phyloP scores from a whole-genome alignment of 2,797 vertebrate genomes.

The Gambusia yucatana region DNA sequence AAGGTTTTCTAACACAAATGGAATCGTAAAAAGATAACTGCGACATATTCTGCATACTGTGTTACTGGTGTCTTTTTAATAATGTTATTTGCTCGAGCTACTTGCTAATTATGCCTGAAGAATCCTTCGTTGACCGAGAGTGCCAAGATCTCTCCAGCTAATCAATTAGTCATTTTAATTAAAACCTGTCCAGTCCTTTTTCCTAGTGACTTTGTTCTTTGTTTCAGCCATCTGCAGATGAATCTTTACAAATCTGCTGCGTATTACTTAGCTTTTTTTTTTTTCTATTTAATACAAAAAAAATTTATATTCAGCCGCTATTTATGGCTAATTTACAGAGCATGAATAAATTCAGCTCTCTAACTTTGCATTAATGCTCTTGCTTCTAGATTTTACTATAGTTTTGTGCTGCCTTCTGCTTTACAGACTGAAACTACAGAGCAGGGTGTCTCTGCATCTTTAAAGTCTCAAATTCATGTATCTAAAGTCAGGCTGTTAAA shows the following conservation, averaged over 20 bases:
- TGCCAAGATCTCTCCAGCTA: constrained; percentile 27
- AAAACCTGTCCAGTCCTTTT: constrained; percentile 16
- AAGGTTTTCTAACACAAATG: neutral
- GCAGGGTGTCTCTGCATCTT: neutral
- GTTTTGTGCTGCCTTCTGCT: neutral
- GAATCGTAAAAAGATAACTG: neutral
- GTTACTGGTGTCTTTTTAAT: neutral
- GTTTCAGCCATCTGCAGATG: neutral
- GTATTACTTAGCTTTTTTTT: neutral
- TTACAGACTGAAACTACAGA: neutral
- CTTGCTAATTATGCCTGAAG: neutral
- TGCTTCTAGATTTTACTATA: neutral
- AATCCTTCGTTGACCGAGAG: neutral
- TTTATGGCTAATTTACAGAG: neutral
- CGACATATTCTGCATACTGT: neutral
- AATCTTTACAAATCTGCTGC: neutral
- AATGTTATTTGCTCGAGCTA: neutral
- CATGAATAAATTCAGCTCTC: neutral
- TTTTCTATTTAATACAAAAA: neutral
- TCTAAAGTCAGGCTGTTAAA: too few species aligned
- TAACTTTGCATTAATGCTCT: neutral
- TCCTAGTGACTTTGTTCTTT: constrained; percentile 4
- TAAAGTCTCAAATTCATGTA: too few species aligned
- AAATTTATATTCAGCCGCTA: neutral
- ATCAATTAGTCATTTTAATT: constrained; percentile 38